Evolutionary conservation across 2,797 vertebrate genomes (phyloP), one percentile per base, ranked within the genome.

Genomic region (Eulemur coronatus): DNA sequence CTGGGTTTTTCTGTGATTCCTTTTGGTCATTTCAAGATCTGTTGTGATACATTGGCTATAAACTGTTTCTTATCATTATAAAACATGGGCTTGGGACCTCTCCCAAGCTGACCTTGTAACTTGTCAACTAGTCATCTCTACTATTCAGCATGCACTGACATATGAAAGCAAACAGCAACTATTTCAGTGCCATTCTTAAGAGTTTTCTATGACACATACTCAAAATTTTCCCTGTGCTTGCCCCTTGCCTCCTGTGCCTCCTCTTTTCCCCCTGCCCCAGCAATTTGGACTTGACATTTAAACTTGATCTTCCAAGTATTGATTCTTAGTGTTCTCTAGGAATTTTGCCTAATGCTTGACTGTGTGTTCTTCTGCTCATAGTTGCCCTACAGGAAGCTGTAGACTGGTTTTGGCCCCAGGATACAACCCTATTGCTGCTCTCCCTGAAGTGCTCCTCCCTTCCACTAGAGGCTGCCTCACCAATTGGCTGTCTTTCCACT

Each of bases 231-330:
- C 33, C 46, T 73, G 43, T 59, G 89, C 33, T 91, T 81, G 76
- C 76, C 59, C 22, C 69, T 91, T 93, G 13, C 65, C 63, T 52
- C 59, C 28, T 79, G 6, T 75, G 61, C 30, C 20, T 94, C 63
- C 7, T 80, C 33, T 48, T 85, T 95, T 89, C 35, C 73, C 78
- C 28, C 18, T 93, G 52, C 38, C 82, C 75, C n/a, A 96, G 76
- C 41, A 95, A 96, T 92, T 94, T 92, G n/a, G 18, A 75, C 55
- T 88, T 81, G 81, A 96, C 67, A 81, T 94, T 96, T 87, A 92
- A 78, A 94, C 59, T 87, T 96, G 90, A 63, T 91, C 57, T 94
- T 97, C 67, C 79, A 91, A 91, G 22, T 93, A 76, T 3, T 61
- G 33, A 95, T 84, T 52, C 59, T 87, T 63, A 78, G 41, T 24